phyloP scores from a whole-genome alignment of 2,797 vertebrate genomes.

The Poecilia gillii region DNA sequence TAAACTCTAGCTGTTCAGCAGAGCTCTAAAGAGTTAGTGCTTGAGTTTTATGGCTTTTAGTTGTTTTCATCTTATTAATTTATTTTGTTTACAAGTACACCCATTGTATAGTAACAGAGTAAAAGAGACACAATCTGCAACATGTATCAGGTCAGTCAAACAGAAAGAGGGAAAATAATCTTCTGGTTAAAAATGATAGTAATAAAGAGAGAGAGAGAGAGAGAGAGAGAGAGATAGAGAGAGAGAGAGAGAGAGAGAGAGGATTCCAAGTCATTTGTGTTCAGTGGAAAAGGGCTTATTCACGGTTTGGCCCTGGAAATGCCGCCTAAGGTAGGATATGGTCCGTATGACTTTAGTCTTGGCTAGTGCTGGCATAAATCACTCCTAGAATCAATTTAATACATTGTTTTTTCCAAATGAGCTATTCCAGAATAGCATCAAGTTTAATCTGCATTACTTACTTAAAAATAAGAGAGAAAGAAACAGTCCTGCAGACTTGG shows the following conservation, averaged over 20 bases:
- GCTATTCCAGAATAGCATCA: conserved; percentile 32
- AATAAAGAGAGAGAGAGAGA: background rate
- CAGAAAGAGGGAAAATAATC: conserved; percentile 63
- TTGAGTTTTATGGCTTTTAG: conserved; percentile 87
- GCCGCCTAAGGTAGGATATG: conserved; percentile 46
- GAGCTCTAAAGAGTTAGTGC: conserved; percentile 85
- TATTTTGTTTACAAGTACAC: conserved; percentile 77
- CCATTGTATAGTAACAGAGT: conserved; percentile 75
- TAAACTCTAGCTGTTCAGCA: conserved; percentile 79
- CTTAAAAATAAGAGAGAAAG: conserved; percentile 24
- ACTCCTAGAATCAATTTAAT: conserved; percentile 48
- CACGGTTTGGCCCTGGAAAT: conserved; percentile 52
- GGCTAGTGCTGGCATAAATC: conserved; percentile 62
- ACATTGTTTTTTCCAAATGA: conserved; percentile 1
- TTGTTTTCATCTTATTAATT: conserved; percentile 80
- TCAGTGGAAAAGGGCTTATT: conserved; percentile 40
- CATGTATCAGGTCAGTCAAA: conserved; percentile 69
- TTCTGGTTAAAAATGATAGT: conserved; percentile 44
- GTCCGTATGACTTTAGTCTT: conserved; percentile 49
- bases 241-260: conserved; percentile 37
- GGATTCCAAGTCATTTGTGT: conserved; percentile 69
- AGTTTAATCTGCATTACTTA: conserved; percentile 32
- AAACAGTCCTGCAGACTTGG: conserved; percentile 64
- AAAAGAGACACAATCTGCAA: conserved; percentile 74
- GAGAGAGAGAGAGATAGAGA: too few relatives aligned